These are phyloP conservation scores for Pogonophryne albipinna DNA, from an alignment of 2,797 vertebrate species.

Conservation along the genomic window DNA sequence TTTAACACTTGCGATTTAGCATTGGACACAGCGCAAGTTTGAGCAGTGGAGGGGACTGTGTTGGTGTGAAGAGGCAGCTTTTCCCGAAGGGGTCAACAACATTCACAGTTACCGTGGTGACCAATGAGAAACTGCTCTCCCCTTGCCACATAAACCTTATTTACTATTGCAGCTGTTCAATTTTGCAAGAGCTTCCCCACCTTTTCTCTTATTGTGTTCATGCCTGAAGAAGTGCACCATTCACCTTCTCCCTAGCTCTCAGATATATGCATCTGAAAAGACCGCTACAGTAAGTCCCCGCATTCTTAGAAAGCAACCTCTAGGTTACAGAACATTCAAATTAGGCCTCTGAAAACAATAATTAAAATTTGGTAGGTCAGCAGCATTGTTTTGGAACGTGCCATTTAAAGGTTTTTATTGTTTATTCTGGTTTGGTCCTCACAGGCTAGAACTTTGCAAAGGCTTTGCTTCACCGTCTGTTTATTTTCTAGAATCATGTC, in stretches of 20 bases:
- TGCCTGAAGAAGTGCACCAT: conserved; percentile 70
- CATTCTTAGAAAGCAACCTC: conserved; percentile 52
- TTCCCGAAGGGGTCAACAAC: conserved; percentile 83
- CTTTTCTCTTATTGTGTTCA: conserved; percentile 79
- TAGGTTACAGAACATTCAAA: conserved; percentile 57
- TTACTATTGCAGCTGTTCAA: conserved; percentile 88
- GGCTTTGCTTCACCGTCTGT: conserved; percentile 43
- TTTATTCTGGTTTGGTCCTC: conserved; percentile 54
- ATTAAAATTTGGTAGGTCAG: conserved; percentile 59
- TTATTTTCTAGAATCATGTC: conserved; percentile 63
- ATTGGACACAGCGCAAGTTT: conserved; percentile 47
- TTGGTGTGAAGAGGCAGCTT: conserved; percentile 67
- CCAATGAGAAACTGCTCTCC: conserved; percentile 80
- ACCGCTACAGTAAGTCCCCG: conserved; percentile 16
- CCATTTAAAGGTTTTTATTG: conserved; percentile 51
- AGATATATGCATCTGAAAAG: conserved; percentile 59
- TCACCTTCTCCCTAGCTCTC: conserved; percentile 42
- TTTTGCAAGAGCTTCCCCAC: conserved; percentile 82
- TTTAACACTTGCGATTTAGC: conserved; percentile 53
- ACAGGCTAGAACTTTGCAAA: conserved; percentile 47
- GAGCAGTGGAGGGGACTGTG: conserved; percentile 54
- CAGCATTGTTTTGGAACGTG: conserved; percentile 47
- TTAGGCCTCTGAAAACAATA: conserved; percentile 56
- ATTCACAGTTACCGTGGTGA: conserved; percentile 82
- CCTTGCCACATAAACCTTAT: conserved; percentile 87